Conservation (phyloP, 2,888 invertebrate species). For the Dioctria rufipes region DNA sequence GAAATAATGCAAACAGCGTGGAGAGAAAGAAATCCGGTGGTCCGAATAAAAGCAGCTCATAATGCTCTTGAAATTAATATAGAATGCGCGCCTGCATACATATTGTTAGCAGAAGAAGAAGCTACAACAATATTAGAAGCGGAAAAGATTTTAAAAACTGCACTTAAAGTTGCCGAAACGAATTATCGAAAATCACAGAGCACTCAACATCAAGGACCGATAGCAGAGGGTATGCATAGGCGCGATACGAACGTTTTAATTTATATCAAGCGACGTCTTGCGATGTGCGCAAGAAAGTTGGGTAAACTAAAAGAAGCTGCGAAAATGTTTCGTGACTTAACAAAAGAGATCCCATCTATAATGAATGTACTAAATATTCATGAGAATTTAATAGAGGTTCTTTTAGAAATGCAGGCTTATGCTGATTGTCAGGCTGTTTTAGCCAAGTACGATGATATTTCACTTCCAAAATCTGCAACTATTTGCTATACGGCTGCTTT, state of each 20-base stretch:
- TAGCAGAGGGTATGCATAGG: conserved; percentile 84
- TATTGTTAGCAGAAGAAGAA: conserved; percentile 96
- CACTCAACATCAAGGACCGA: conserved; percentile 82
- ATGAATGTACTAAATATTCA: conserved; percentile 94
- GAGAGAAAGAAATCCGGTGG: conserved; percentile 93
- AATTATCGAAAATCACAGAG: conserved; percentile 86
- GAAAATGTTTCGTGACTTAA: conserved; percentile 96
- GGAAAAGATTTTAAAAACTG: conserved; percentile 87
- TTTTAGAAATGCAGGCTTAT: conserved; percentile 96
- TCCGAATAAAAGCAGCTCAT: conserved; percentile 92
- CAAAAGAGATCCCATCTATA: conserved; percentile 96
- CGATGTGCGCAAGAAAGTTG: conserved; percentile 97
- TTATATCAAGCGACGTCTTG: conserved; percentile 92
- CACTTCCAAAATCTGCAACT: conserved; percentile 93
- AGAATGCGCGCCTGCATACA: conserved; percentile 95
- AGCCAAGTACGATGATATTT: conserved; percentile 93
- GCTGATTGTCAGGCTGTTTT: conserved; percentile 95
- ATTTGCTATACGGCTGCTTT: conserved; percentile 96
- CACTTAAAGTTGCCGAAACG: conserved; percentile 86
- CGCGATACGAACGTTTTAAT: conserved; percentile 94
- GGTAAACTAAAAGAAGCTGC: conserved; percentile 96
- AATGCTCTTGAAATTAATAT: conserved; percentile 88
- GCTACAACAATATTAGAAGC: conserved; percentile 92
- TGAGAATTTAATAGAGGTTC: conserved; percentile 95
- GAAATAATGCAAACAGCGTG: conserved; percentile 97